Evolutionary conservation across 1,140 invertebrate species (phyloP), one percentile per base, ranked within the genome.

Genomic region (Brachionus calyciflorus): DNA sequence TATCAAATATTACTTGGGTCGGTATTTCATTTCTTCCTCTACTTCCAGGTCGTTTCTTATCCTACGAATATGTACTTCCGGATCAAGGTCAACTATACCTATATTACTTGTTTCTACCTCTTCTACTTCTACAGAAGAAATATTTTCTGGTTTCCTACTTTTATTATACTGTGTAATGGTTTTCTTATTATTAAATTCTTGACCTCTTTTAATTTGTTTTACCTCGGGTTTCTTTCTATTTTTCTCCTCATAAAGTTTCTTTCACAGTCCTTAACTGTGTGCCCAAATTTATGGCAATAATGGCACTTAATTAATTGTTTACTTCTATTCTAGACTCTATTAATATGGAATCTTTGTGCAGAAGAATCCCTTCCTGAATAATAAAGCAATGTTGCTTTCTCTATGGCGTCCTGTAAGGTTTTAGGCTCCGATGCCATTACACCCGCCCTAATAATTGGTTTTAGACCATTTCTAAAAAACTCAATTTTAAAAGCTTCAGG

Each of bases 401-500:
- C n/a, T n/a, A n/a, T n/a, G n/a, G n/a, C n/a, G n/a, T n/a, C n/a
- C n/a, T n/a, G n/a, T n/a, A n/a, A n/a, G n/a, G n/a, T n/a, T n/a
- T n/a, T n/a, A n/a, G n/a, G n/a, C n/a, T n/a, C n/a, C n/a, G n/a
- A n/a, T n/a, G n/a, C n/a, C n/a, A n/a, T n/a, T n/a, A n/a, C n/a
- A n/a, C n/a, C n/a, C n/a, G n/a, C n/a, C n/a, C n/a, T n/a, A n/a
- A 55, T 55, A 55, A 55, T 55, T 55, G 51, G 24, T 55, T 55
- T 55, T 28, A 55, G 51, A 26, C 51, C 51, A 5, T 55, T 55
- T 55, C 51, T 55, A 26, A 55, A 55, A 14, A 55, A 55, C 6
- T 55, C 51, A 55, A 55, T 55, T 55, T 55, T 55, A 55, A 55
- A 55, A 55, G 51, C 51, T 55, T 55, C n/a, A 55, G 51, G 24